A percentile compares a stretch with the other conserved stretches of the same genome.
These are phyloP conservation scores for Congeria kusceri DNA, from an alignment of 2,888 invertebrate species.

Conservation along the genomic window DNA sequence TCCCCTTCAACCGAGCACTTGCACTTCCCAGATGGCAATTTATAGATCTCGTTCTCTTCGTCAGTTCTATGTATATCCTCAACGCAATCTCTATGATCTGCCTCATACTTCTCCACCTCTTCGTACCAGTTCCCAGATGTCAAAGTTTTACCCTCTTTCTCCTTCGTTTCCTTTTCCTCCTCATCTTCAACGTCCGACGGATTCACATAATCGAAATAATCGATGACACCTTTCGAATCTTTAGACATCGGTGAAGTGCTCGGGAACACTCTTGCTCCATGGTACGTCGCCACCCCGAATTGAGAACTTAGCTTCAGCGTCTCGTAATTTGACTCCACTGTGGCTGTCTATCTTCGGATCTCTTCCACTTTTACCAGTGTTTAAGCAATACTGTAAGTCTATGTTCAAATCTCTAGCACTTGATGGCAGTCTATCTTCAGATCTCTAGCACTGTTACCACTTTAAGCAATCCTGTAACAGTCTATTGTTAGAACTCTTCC, in stretches of 20 bases:
- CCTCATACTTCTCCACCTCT: slow-evolving; percentile 5
- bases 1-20: neutral
- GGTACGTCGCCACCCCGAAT: slow-evolving; percentile 41
- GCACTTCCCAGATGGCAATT: slow-evolving; percentile 1
- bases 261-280: slow-evolving; percentile 37
- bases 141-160: neutral
- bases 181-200: slow-evolving; percentile 45
- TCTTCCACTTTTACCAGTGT: neutral
- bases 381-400: neutral
- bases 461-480: neutral
- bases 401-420: neutral
- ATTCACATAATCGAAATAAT: slow-evolving; percentile 61
- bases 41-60: slow-evolving; percentile 12
- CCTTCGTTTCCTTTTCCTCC: slow-evolving; percentile 17
- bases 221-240: slow-evolving; percentile 35
- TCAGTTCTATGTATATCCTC: neutral
- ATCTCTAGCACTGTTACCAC: neutral
- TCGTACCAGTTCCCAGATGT: slow-evolving; percentile 3
- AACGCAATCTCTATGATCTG: neutral
- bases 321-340: slow-evolving; percentile 64
- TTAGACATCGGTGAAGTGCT: neutral
- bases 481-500: no score
- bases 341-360: slow-evolving; percentile 21
- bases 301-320: slow-evolving; percentile 37
- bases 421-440: slow-evolving; percentile 16